Evolutionary conservation across 2,113 vertebrate genomes (phyloP).

Genomic region (Cyanoliseus patagonus): DNA sequence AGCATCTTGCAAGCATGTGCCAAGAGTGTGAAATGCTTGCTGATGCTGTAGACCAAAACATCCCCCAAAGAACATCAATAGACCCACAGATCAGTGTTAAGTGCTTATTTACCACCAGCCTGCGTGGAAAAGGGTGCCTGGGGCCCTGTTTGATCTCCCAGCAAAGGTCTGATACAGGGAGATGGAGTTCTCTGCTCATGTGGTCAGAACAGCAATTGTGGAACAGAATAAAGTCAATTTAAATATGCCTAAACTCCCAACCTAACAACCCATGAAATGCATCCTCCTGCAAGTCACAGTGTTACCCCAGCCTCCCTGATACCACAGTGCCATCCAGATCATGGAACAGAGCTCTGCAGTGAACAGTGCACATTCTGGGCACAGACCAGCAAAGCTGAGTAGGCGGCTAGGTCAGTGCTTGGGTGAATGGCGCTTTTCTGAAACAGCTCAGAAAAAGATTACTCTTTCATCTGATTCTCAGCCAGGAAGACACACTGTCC

Average conservation of each 20-base stretch:
- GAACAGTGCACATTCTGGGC: background rate
- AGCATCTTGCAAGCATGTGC: background rate
- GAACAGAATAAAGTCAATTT: background rate
- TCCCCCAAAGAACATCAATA: background rate
- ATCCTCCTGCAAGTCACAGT: background rate
- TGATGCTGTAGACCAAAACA: background rate
- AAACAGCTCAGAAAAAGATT: background rate
- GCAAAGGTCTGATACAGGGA: background rate
- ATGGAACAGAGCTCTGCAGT: background rate
- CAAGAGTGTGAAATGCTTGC: background rate
- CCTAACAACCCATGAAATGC: background rate
- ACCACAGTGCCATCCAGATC: background rate
- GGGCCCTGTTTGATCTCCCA: background rate
- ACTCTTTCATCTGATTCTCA: background rate
- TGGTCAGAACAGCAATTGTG: background rate
- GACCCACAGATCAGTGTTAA: background rate
- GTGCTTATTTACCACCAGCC: background rate
- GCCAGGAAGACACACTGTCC: background rate
- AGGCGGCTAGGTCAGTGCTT: background rate
- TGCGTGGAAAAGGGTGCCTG: background rate
- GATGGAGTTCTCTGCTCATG: background rate
- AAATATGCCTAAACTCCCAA: background rate
- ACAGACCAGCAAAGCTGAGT: background rate
- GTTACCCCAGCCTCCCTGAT: background rate
- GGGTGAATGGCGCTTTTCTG: background rate